Base-by-base conservation (phyloP, 2,113 vertebrate species). In the Periophthalmodon schlosseri region DNA sequence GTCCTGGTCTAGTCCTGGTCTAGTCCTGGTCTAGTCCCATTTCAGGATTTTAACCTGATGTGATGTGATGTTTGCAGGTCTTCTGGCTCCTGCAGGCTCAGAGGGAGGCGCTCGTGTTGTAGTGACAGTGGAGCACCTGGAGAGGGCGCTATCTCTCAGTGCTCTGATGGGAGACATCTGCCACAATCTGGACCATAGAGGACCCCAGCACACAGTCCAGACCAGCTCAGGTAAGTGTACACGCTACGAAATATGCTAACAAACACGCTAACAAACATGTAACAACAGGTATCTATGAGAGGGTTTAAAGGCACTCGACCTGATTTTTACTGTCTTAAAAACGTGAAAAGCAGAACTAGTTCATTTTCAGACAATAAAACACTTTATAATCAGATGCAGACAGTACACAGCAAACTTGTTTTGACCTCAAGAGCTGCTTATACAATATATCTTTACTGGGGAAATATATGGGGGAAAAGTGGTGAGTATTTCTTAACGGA, bases 141-240 rank as follows among this genome's bases (percentile, higher is more conserved):
- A 97, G 88, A 97, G 91, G 88, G 91, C 94, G n/a, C 44, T 83
- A 0, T 96, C 95, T 1, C 92, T 97, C 20, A 95, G 91, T 4
- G 95, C 95, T 73, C 92, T 99, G 80, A 80, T 99, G 12, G 96
- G 95, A 60, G 96, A 98, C 83, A 94, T 98, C 73, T 93, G 97
- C 88, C 93, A 94, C 81, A 93, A 95, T 50, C 93, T 99, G 88
- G 97, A 98, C 91, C 96, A 93, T 83, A 89, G 95, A 44, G 93
- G 93, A 79, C 84, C 90, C 0, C 93, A 94, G 74, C 94, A 84
- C 74, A 94, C 78, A 81, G 86, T 91, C 91, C 74, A 91, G 75
- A 91, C 96, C 70, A 94, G 92, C 69, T 94, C 93, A 85, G 96
- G 96, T 98, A 92, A 46, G 3, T n/a, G 21, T 20, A 23, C 56